Evolutionary conservation across 2,113 vertebrate genomes (phyloP).

Genomic region (Cynopterus brachyotis): DNA sequence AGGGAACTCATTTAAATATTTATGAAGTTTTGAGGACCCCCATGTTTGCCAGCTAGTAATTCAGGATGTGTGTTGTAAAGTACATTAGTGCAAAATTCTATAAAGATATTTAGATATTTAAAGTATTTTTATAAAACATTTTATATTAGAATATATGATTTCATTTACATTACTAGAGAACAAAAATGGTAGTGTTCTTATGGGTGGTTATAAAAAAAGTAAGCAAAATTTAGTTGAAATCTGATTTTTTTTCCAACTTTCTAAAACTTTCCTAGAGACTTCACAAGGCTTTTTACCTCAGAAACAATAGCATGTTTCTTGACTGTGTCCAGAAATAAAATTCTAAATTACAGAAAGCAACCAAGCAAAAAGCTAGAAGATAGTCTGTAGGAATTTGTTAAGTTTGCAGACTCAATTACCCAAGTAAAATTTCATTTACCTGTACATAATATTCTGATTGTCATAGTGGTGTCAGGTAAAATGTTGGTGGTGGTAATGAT

Average conservation of each 20-base stretch:
- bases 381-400: background rate
- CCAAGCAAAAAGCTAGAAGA: background rate
- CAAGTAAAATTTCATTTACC: conserved; percentile 38
- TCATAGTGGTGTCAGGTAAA: background rate
- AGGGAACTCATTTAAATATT: background rate
- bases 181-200: background rate
- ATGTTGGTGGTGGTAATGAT: background rate
- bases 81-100: background rate
- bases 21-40: background rate
- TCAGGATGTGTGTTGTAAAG: background rate
- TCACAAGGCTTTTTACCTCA: background rate
- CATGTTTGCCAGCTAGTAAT: background rate
- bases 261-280: background rate
- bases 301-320: background rate
- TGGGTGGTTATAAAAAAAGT: background rate
- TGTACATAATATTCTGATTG: background rate
- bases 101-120: background rate
- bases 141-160: background rate
- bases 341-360: conserved; percentile 12
- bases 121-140: background rate
- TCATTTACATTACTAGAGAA: background rate
- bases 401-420: background rate
- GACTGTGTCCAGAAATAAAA: background rate
- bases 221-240: conserved; percentile 20
- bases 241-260: background rate